Conservation (phyloP, 2,888 invertebrate genomes). For the Sialis lutaria region DNA sequence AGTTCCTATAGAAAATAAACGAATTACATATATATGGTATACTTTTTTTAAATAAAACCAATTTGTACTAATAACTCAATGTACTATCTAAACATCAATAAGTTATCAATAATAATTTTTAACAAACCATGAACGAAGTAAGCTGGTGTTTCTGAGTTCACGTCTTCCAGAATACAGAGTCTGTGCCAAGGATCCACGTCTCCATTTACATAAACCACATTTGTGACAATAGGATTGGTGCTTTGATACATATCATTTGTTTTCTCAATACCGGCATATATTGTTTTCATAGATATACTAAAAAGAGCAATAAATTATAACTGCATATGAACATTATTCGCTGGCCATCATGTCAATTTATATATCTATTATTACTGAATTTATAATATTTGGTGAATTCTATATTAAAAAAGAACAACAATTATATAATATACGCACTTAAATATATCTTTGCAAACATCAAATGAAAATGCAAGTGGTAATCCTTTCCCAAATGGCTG, state of each 20-base stretch:
- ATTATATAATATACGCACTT: constrained; percentile 15
- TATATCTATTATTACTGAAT: too few relatives aligned
- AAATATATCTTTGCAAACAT: constrained; percentile 26
- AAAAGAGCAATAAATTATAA: too few relatives aligned
- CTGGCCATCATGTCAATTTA: too few relatives aligned
- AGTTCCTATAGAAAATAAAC: constrained; percentile 9
- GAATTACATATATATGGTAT: not conserved
- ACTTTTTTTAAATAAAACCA: constrained; percentile 1
- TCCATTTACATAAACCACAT: constrained; percentile 40
- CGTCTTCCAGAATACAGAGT: constrained; percentile 30
- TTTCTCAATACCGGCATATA: too few relatives aligned
- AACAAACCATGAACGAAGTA: constrained; percentile 13
- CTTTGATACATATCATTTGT: constrained; percentile 34
- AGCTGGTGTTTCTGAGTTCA: constrained; percentile 12
- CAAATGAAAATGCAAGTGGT: constrained; percentile 29
- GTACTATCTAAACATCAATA: too few relatives aligned
- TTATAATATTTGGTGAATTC: too few relatives aligned
- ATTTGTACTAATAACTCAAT: not conserved
- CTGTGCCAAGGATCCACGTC: constrained; percentile 39
- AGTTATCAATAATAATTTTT: not conserved
- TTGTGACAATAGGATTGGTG: constrained; percentile 27
- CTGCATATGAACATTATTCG: too few relatives aligned
- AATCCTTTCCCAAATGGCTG: constrained; percentile 43
- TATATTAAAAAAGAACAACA: too few relatives aligned
- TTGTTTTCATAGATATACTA: too few relatives aligned